A percentile compares a stretch with the other conserved stretches of the same genome.
phyloP scores from a whole-genome alignment of 2,888 invertebrate genomes.

The Homarus gammarus region DNA sequence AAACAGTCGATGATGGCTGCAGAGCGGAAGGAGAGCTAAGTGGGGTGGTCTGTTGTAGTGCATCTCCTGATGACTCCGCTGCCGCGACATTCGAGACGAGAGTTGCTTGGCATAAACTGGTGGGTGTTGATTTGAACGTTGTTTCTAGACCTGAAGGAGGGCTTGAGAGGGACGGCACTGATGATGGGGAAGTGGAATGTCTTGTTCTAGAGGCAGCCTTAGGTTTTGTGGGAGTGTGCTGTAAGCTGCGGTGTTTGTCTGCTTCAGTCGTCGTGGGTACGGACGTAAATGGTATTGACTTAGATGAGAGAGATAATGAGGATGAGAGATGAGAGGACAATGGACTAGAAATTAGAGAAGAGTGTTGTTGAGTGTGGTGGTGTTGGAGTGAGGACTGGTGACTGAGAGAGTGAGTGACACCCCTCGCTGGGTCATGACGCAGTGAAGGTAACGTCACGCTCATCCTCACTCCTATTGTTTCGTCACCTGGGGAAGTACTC shows the following conservation, averaged over 20 bases:
- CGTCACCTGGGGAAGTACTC: slow-evolving; percentile 15
- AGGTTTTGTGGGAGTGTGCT: slow-evolving; percentile 21
- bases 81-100: too few species aligned
- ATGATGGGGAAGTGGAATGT: slow-evolving; percentile 38
- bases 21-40: neutral
- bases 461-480: slow-evolving; percentile 27
- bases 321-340: slow-evolving; percentile 32
- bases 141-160: neutral
- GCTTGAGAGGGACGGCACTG: neutral
- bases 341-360: slow-evolving; percentile 30
- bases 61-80: too few species aligned
- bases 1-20: neutral
- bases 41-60: neutral
- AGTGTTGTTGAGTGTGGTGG: slow-evolving; percentile 6
- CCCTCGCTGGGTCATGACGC: neutral
- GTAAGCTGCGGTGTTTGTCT: neutral
- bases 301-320: slow-evolving; percentile 37
- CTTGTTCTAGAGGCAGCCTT: slow-evolving; percentile 9
- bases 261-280: neutral
- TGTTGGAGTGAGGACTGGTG: slow-evolving; percentile 9
- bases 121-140: slow-evolving; percentile 5
- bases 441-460: slow-evolving; percentile 48
- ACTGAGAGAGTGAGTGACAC: slow-evolving; percentile 41
- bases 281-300: slow-evolving; percentile 15
- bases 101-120: neutral